phyloP scores from a whole-genome alignment of 2,797 vertebrate genomes.

The Microcaecilia unicolor region DNA sequence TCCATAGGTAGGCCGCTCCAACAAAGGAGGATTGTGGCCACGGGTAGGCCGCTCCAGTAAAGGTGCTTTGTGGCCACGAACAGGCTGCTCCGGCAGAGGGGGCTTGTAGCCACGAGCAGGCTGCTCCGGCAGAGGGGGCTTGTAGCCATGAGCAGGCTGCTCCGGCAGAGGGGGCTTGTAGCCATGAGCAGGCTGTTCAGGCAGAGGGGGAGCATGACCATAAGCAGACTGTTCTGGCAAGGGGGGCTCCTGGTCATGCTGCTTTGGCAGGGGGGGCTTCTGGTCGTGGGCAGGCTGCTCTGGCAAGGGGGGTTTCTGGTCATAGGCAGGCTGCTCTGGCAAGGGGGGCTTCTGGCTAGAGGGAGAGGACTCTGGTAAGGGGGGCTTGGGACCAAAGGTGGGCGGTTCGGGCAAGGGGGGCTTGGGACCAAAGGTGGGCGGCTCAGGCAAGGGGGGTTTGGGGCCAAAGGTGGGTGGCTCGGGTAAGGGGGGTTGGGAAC shows the following conservation, averaged over 20 bases:
- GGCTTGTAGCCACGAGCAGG: too few relatives aligned
- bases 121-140: conserved; percentile 9
- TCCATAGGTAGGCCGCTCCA: conserved; percentile 12
- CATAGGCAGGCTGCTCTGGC: conserved; percentile 14
- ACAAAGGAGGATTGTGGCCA: conserved; percentile 22
- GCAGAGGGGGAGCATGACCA: too few relatives aligned
- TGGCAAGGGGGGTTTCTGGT: conserved; percentile 17
- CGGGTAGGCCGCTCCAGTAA: conserved; percentile 22
- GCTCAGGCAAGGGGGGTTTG: conserved; percentile 12
- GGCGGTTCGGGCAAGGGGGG: conserved; percentile 31
- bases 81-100: conserved; percentile 36
- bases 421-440: conserved; percentile 14
- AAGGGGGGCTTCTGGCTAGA: conserved; percentile 29
- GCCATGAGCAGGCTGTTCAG: too few relatives aligned
- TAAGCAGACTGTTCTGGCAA: conserved; percentile 9
- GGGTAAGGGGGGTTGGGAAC: too few relatives aligned
- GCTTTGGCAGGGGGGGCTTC: not conserved
- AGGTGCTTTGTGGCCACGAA: conserved; percentile 30
- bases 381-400: conserved; percentile 36
- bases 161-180: conserved; percentile 38
- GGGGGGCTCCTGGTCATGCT: conserved; percentile 20
- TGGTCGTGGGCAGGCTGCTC: conserved; percentile 8
- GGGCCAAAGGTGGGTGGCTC: too few relatives aligned
- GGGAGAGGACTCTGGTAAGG: conserved; percentile 8
- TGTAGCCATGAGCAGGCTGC: conserved; percentile 28